phyloP scores from a whole-genome alignment of 2,797 vertebrate species.

The Gymnoscopelus braueri region DNA sequence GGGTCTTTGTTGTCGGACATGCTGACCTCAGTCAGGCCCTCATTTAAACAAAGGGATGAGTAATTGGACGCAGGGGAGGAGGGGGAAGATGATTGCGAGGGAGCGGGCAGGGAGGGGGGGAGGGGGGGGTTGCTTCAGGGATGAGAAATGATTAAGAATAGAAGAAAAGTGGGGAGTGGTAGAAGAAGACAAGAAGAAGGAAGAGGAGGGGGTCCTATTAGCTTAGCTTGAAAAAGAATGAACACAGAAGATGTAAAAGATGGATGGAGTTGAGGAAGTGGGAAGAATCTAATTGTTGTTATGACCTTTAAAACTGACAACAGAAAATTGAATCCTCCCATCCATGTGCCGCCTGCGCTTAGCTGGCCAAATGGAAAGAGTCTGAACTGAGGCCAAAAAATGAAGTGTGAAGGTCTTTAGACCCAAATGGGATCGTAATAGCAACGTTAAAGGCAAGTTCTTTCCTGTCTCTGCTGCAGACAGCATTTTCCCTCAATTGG shows the following conservation, averaged over 20 bases:
- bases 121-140: background rate
- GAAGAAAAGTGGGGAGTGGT: background rate
- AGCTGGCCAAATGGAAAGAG: background rate
- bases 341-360: background rate
- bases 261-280: background rate
- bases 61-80: slow-evolving; percentile 13
- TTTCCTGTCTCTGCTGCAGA: too few species aligned
- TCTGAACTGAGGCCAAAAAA: background rate
- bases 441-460: too few species aligned
- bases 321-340: background rate
- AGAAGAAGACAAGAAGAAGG: background rate
- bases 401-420: background rate
- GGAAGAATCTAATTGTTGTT: background rate
- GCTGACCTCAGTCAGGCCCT: slow-evolving; percentile 30
- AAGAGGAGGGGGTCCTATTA: slow-evolving; percentile 4
- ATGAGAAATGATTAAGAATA: background rate
- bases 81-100: slow-evolving; percentile 30
- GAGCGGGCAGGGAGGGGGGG: slow-evolving; percentile 19
- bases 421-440: background rate
- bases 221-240: background rate
- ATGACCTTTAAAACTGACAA: background rate
- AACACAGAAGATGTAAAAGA: background rate
- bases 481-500: too few species aligned
- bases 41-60: background rate
- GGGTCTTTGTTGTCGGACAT: slow-evolving; percentile 23